Conservation (phyloP, 1,140 invertebrate species). For the Hydropsyche tenuis region DNA sequence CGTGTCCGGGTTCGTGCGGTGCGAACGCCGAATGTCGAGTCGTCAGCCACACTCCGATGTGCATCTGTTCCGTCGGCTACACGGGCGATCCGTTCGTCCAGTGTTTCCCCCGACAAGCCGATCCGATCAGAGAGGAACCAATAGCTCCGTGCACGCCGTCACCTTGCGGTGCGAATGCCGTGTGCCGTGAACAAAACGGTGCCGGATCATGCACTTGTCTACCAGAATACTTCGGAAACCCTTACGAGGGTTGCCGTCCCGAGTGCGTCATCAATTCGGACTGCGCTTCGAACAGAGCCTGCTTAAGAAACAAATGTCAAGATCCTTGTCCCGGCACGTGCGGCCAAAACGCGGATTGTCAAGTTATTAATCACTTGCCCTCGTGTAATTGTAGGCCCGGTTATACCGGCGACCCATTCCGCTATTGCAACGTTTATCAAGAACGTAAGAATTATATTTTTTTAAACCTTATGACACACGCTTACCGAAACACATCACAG, state of each 20-base stretch:
- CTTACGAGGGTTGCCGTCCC: conserved; percentile 75
- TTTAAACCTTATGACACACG: conserved; percentile 49
- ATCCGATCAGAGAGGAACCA: conserved; percentile 55
- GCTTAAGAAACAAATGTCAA: conserved; percentile 72
- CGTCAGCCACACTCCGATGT: conserved; percentile 76
- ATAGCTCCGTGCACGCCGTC: conserved; percentile 73
- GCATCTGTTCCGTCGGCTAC: conserved; percentile 71
- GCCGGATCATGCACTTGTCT: conserved; percentile 76
- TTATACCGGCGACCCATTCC: conserved; percentile 76
- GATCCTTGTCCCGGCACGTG: conserved; percentile 78
- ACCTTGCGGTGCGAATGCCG: conserved; percentile 80
- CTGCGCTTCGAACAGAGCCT: conserved; percentile 71
- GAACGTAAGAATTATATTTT: conserved; percentile 66
- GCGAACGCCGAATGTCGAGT: conserved; percentile 75
- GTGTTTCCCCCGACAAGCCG: conserved; percentile 56
- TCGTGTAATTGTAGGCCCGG: conserved; percentile 74
- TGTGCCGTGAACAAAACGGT: conserved; percentile 79
- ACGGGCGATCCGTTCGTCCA: conserved; percentile 76
- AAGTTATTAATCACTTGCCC: conserved; percentile 76
- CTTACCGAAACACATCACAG: conserved; percentile 61
- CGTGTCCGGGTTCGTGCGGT: conserved; percentile 75
- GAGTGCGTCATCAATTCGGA: conserved; percentile 77
- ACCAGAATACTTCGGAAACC: conserved; percentile 76
- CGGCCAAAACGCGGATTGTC: conserved; percentile 75
- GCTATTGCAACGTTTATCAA: conserved; percentile 64